Base-by-base conservation (phyloP, 1,140 invertebrate species). In the honey bee (Apis mellifera) region DNA sequence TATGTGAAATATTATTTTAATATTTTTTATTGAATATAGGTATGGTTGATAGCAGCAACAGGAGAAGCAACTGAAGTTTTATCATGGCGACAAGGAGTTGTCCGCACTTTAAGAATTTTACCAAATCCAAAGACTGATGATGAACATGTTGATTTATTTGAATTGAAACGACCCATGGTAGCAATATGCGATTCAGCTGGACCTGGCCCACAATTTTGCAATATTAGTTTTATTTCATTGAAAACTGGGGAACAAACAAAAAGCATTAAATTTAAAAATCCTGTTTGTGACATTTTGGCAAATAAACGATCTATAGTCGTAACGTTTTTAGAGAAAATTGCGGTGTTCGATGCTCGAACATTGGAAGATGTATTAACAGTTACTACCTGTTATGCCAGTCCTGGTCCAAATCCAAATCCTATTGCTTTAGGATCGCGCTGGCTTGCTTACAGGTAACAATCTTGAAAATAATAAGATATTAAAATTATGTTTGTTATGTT, bases 11-110 rank as follows among this genome's bases (percentile, higher is more conserved):
- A 42, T 42, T 42, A 42, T 5, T 42, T 42, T 42, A 62, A 85
- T 17, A 55, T 72, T 60, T 78, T 71, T 64, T 81, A 57, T 15
- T 60, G 55, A 78, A 76, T 66, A 69, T 83, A 96, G 95, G 96
- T 97, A 78, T 97, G 97, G 97, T 92, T 96, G 57, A 95, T 97
- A 74, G 95, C 96, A 26, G 96, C 97, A 15, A 97, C 96, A 89
- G 98, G 98, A 17, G 98, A 99, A 92, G 98, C 98, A 1, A 96
- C 97, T 71, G 98, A 99, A 94, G 96, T 99, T 13, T 92, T 99
- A 68, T 98, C 98, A 11, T 98, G 98, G 96, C 95, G 97, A 50
- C 97, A 99, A 92, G 97, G 98, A 68, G 95, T 96, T 79, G 97
- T 99, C 62, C 96, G 97, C 76, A 96, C 97, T 66, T 95, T 99